Base-by-base conservation (phyloP, 2,888 invertebrate species). In the Phyto melanocephala region DNA sequence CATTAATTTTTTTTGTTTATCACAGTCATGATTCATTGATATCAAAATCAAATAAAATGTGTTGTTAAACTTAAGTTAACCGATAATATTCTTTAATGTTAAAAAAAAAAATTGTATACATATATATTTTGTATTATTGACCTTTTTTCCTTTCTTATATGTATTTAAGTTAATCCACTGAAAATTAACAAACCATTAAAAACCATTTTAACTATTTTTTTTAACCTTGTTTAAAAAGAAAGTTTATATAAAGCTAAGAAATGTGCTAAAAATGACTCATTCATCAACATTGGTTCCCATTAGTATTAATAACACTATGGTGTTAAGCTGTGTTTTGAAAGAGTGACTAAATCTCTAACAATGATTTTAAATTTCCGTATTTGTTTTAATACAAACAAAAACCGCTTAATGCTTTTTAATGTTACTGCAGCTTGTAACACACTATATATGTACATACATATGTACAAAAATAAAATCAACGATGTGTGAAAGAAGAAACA, bases 171-270 rank as follows among this genome's bases (percentile, higher is more conserved):
- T 20, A 37, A 60, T 40, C 3, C 15, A 22, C 2, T 40, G 22
- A 42, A 42, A 28, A 33, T 33, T 47, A 11, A 6, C 28, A 24
- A 37, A 20, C 13, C 13, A 50, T 37, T 17, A 65, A 28, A 24
- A 37, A 15, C 17, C 15, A 50, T 37, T 17, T 65, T 33, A 28
- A 71, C 71, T 13, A 17, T 65, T 76, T 8, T 28, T 33, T 56
- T 60, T 60, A 68, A 62, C 42, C 77, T 45, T 47, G 72, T 63
- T 81, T 6, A 15, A 56, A 81, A 77, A 62, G 71, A 81, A 77
- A 77, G 77, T 77, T 68, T 45, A 40, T 11, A 20, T 45, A 6
- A 42, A 65, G 13, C 13, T 52, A 28, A 40, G 40, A 62, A 28
- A 3, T 28, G 6, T 77, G 72, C 15, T 22, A 60, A 28, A 40